These are phyloP conservation scores for Palythoa caribaeorum DNA, from an alignment of 92 coral and sea anemone genomes.

Conservation along the genomic window DNA sequence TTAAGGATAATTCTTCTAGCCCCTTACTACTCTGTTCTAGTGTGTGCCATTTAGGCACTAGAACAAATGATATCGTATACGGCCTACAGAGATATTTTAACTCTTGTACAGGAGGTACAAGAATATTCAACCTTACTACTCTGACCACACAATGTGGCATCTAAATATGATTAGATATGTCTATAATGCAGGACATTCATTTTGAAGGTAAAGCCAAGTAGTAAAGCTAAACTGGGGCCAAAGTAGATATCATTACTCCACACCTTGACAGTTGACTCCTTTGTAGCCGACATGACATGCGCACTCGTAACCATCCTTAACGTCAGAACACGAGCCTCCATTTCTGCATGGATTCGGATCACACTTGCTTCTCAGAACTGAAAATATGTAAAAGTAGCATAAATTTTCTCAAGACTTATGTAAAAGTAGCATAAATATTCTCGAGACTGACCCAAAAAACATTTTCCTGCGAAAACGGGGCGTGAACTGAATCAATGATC, in stretches of 20 bases:
- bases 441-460: slow-evolving; percentile 53
- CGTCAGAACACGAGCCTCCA: slow-evolving; percentile 92
- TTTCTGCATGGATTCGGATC: slow-evolving; percentile 91
- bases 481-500: too few relatives aligned
- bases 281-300: slow-evolving; percentile 91
- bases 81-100: too few relatives aligned
- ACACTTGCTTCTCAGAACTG: slow-evolving; percentile 81
- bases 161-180: too few relatives aligned
- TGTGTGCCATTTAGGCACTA: too few relatives aligned
- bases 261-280: slow-evolving; percentile 86
- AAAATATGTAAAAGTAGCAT: background rate
- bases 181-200: too few relatives aligned
- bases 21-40: too few relatives aligned
- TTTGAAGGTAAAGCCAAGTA: background rate
- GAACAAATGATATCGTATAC: too few relatives aligned
- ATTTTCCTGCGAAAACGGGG: too few relatives aligned
- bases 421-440: background rate
- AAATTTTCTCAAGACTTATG: slow-evolving; percentile 57
- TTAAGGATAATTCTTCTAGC: background rate
- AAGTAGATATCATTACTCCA: slow-evolving; percentile 1
- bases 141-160: too few relatives aligned
- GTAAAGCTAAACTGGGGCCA: background rate
- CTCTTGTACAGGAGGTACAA: too few relatives aligned
- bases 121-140: too few relatives aligned
- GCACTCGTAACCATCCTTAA: slow-evolving; percentile 91